Evolutionary conservation across 2,797 vertebrate species (phyloP), one percentile per base, ranked within the genome.

Genomic region (Florisuga fusca): DNA sequence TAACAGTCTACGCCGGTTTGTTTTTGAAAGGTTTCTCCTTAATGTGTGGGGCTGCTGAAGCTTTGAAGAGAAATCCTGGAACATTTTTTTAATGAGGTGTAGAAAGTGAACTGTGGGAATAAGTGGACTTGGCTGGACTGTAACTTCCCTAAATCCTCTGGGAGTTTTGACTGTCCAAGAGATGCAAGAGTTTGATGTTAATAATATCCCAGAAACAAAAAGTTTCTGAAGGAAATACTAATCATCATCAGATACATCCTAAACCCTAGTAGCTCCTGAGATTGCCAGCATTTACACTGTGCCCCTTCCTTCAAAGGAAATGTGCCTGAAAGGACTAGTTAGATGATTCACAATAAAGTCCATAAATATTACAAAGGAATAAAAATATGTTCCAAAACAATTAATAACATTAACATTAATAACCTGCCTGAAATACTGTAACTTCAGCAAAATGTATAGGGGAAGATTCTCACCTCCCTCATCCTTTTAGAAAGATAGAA

Each of bases 31-130:
- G 38, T 78, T 90, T 73, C n/a, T 73, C 79, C 64, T 64, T 25
- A 33, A 36, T 13, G 10, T n/a, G 61, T 5, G 2, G 34, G 29
- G 41, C 73, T 88, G 69, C 34, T 84, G 87, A 66, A 54, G 61
- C 72, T 90, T 93, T 90, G 84, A 90, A 89, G 69, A 89, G 62
- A 87, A 92, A 75, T 75, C 51, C 79, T 93, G 76, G 46, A 75
- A 94, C 76, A n/a, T 84, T 91, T 80, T 66, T 85, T 94, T 73
- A 94, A 94, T 92, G 93, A 95, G 83, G 73, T 96, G 89, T 90
- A 84, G 92, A 95, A 97, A 95, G 73, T 3, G 0, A 87, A 78
- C 87, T 92, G 94, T 93, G 90, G 94, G 93, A 96, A 97, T 69
- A 69, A 87, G 79, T 66, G 79, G 58, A 77, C 62, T 94, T 96